Evolutionary conservation across 2,113 vertebrate species (phyloP), one percentile per base, ranked within the genome.

Genomic region (Muntiacus reevesi): DNA sequence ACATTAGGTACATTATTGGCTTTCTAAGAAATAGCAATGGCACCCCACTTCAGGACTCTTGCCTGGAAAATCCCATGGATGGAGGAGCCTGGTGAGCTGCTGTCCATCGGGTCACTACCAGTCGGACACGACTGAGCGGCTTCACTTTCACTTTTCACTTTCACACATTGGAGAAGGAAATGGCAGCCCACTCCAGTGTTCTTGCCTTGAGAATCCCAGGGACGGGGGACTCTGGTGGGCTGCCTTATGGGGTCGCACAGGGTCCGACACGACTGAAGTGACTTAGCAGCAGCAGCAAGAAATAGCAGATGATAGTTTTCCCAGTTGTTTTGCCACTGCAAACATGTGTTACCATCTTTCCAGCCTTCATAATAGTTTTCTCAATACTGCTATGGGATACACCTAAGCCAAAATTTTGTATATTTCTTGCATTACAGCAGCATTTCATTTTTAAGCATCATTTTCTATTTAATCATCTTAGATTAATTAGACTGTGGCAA

Each of bases 401-500:
- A 36, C 4, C 30, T 79, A 81, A 89, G 33, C 9, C 27, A 79
- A 17, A 43, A 84, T 79, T 93, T 92, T 54, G 11, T 43, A 84
- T 59, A 16, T 59, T 30, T 90, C 54, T 78, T 74, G 47, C 27
- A 2, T 59, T 94, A 89, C 7, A 86, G 54, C 23, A 88, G 14
- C 27, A 45, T 84, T 84, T 90, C 17, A 79, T 9, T 85, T 94
- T 93, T 33, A 7, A 14, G 28, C 62, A 86, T 40, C 13, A 74
- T 15, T 64, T 81, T 96, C 12, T 59, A 14, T 71, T n/a, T 62
- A 78, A 85, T 82, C 27, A 82, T 7, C 13, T 95, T 89, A 79
- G 27, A 33, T 83, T 55, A 95, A 78, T 83, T 25, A 36, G 60
- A 2, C 16, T 67, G 6, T 64, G 5, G 9, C 60, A 52, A 79